Percentiles rank a stretch among this genome's conserved stretches.
Conservation (phyloP, 2,797 vertebrate genomes). For the Eleutherodactylus coqui region DNA sequence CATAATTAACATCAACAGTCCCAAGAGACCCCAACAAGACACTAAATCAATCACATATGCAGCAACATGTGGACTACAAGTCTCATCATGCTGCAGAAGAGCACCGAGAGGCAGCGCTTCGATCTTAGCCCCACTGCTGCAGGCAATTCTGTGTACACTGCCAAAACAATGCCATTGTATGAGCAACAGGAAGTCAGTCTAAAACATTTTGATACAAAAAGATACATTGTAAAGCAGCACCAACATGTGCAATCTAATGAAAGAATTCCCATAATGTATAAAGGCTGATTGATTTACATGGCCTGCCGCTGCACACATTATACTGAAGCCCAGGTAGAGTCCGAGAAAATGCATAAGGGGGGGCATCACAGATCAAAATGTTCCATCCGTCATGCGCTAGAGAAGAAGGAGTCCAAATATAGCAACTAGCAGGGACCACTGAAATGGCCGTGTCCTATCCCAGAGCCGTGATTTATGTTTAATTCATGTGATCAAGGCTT, state of each 20-base stretch:
- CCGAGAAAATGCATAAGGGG: background rate
- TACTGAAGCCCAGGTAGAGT: background rate
- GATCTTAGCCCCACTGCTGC: too few species aligned
- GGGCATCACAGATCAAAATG: background rate
- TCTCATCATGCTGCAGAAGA: background rate
- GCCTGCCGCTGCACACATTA: background rate
- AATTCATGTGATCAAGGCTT: slow-evolving; percentile 13
- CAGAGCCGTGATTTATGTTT: slow-evolving; percentile 15
- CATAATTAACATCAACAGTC: background rate
- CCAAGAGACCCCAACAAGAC: background rate
- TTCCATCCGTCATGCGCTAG: background rate
- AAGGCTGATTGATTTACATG: too few species aligned
- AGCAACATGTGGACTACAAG: background rate
- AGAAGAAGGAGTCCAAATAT: slow-evolving; percentile 37
- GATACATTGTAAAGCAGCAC: too few species aligned
- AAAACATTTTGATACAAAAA: too few species aligned
- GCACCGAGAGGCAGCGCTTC: background rate
- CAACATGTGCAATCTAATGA: too few species aligned
- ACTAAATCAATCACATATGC: background rate
- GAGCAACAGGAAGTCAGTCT: too few species aligned
- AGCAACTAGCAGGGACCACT: background rate
- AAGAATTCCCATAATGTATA: too few species aligned
- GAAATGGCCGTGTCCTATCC: background rate
- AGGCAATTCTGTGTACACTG: too few species aligned
- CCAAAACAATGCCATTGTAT: too few species aligned